Conservation (phyloP, 2,888 invertebrate species). For the Calameuta filiformis region DNA sequence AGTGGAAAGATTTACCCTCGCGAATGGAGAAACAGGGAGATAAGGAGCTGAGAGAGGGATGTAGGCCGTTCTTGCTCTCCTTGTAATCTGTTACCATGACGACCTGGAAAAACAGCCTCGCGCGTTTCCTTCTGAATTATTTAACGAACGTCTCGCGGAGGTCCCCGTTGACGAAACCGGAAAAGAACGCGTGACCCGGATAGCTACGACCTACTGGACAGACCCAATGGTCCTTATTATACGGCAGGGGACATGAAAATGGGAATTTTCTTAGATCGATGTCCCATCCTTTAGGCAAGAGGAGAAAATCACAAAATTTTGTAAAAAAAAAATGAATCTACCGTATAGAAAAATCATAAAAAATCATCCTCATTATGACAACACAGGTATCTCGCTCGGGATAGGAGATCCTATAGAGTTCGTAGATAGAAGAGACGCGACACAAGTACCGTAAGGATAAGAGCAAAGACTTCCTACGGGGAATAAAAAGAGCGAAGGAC, state of each 20-base stretch:
- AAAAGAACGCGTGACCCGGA: constrained; percentile 44
- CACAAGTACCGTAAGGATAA: neutral
- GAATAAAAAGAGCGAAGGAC: constrained; percentile 8
- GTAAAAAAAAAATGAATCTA: neutral
- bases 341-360: neutral
- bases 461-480: neutral
- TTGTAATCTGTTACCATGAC: constrained; percentile 56
- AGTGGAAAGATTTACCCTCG: constrained; percentile 16
- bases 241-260: neutral
- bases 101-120: constrained; percentile 46
- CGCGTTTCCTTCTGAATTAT: constrained; percentile 57
- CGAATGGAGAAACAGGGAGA: constrained; percentile 21
- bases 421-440: neutral
- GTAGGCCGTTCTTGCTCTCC: constrained; percentile 27
- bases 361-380: neutral
- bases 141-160: constrained; percentile 37
- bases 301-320: neutral
- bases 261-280: neutral
- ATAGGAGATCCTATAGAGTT: neutral
- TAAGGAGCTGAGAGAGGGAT: constrained; percentile 14
- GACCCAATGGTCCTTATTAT: neutral
- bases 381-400: neutral
- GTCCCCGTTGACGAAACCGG: constrained; percentile 24
- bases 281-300: neutral
- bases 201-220: constrained; percentile 14